Evolutionary conservation across 2,797 vertebrate genomes (phyloP).

Genomic region (Heliangelus exortis): DNA sequence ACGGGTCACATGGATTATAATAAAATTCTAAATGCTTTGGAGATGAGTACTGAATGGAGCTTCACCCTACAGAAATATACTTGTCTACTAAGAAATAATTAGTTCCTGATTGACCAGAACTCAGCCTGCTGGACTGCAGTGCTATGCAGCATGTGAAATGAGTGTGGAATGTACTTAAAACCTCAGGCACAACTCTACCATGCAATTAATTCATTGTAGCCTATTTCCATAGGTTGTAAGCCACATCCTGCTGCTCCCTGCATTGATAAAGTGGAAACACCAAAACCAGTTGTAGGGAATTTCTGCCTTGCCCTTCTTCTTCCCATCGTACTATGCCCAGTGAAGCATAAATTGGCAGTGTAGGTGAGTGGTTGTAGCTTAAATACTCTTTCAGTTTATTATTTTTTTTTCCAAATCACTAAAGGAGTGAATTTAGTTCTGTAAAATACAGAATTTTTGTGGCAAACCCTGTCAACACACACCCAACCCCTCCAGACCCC

Average conservation of each 20-base stretch:
- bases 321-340: not conserved
- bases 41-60: conserved; percentile 54
- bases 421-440: not conserved
- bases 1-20: conserved; percentile 48
- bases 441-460: not conserved
- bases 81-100: conserved; percentile 51
- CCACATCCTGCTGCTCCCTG: not conserved
- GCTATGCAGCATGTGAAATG: not conserved
- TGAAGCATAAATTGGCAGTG: not conserved
- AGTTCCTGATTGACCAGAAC: conserved; percentile 22
- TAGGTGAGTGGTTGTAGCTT: not conserved
- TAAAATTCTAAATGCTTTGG: conserved; percentile 56
- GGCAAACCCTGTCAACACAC: not conserved
- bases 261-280: not conserved
- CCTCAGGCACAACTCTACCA: not conserved
- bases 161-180: not conserved
- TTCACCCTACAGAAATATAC: conserved; percentile 49
- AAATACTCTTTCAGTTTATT: not conserved
- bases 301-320: not conserved
- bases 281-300: not conserved
- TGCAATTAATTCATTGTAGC: not conserved
- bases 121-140: not conserved
- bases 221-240: not conserved
- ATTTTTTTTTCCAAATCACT: not conserved
- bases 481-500: no score